Base-by-base conservation (phyloP, 2,888 invertebrate genomes). In the Microctonus aethiopoides region DNA sequence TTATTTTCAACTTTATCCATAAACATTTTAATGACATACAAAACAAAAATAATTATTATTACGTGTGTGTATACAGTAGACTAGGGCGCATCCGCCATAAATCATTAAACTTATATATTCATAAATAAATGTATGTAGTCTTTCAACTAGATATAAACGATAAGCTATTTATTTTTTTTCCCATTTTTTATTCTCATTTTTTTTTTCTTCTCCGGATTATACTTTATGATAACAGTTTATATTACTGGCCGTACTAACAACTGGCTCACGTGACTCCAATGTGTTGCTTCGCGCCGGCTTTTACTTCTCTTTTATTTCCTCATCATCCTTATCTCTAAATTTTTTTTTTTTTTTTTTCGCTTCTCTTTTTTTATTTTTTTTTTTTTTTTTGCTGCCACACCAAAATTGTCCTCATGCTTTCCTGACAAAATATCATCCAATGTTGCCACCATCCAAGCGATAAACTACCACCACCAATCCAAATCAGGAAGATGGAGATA, bases 241-340 rank as follows among this genome's bases (percentile, higher is more conserved):
- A 46, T 60, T 60, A 22, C 60, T 60, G 39, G 22, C 46, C 46
- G 16, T 24, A 60, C 39, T 61, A 46, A 36, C 10, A 66, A 52
- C 54, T 66, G 26, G 66, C 74, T 70, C 71, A 56, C 39, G 60
- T 60, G 26, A 46, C 62, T 67, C 64, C 70, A 67, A 61, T 73
- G 74, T 74, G 74, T 73, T 68, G 74, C 73, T 73, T 74, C 71
- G 63, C 36, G 66, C 26, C 67, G 63, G 60, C 68, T 57, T 51
- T 68, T 24, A 39, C 41, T 26, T 46, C 24, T 24, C 39, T 62
- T 62, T 62, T 62, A 41, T 62, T 62, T 41, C 41, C 29, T 62
- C 60, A 22, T 62, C 29, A 46, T 57, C 32, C 32, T 57, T 57
- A 57, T 34, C 57, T 57, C 57, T n/a, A n/a, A n/a, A 20, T 32